Percentiles rank a stretch among this genome's conserved stretches.
phyloP scores from a whole-genome alignment of 2,888 invertebrate genomes.

The Itoplectis maculator region DNA sequence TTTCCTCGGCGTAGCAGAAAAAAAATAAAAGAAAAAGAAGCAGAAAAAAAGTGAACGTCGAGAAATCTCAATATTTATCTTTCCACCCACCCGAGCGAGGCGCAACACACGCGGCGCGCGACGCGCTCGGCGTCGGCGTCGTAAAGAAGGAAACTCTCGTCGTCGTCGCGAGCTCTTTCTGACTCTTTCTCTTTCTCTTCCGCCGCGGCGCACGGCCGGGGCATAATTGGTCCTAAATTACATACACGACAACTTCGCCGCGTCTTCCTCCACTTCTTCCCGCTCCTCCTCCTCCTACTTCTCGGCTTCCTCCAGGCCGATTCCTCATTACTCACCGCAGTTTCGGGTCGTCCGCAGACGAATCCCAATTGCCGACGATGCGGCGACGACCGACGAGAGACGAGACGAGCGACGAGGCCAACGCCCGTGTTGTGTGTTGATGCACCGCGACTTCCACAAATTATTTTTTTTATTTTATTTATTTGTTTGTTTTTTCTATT shows the following conservation, averaged over 20 bases:
- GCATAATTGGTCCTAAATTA: conserved; percentile 75
- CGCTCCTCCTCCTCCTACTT: conserved; percentile 24
- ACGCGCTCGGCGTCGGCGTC: conserved; percentile 43
- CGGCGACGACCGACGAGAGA: conserved; percentile 72
- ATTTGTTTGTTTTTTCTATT: conserved; percentile 30
- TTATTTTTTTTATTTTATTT: conserved; percentile 20
- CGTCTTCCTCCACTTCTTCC: conserved; percentile 16
- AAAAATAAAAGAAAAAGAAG: conserved; percentile 30
- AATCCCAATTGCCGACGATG: conserved; percentile 73
- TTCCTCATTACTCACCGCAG: conserved; percentile 71
- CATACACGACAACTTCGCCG: conserved; percentile 63
- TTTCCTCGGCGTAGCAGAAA: conserved; percentile 51
- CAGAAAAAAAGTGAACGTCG: conserved; percentile 49
- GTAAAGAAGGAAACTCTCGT: conserved; percentile 62
- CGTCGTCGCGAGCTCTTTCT: conserved; percentile 48
- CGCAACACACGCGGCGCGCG: conserved; percentile 49
- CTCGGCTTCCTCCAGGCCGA: conserved; percentile 28
- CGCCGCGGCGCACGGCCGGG: conserved; percentile 62
- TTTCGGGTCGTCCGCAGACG: conserved; percentile 72
- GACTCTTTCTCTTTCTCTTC: conserved; percentile 60
- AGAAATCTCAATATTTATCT: conserved; percentile 80
- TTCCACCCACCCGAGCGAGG: conserved; percentile 72
- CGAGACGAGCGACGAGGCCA: conserved; percentile 70
- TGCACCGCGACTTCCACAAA: conserved; percentile 72
- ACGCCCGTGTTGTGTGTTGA: conserved; percentile 82